Evolutionary conservation across 2,797 vertebrate species (phyloP).

Genomic region (Lithobates sylvaticus): DNA sequence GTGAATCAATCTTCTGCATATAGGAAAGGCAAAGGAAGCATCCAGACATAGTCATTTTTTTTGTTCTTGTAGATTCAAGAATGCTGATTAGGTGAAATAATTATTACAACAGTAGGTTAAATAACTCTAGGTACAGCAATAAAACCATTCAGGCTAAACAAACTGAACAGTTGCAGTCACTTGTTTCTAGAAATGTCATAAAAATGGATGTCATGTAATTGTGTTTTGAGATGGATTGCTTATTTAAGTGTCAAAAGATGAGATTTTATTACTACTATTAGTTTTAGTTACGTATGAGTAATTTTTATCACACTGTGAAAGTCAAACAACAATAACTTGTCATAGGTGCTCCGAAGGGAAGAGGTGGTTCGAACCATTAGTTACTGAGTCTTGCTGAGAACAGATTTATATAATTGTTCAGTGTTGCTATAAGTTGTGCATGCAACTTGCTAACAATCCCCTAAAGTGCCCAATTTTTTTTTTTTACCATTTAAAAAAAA

Average conservation of each 20-base stretch:
- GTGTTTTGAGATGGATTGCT: slow-evolving; percentile 13
- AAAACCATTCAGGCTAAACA: slow-evolving; percentile 8
- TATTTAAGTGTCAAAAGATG: slow-evolving; percentile 31
- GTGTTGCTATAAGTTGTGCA: no score
- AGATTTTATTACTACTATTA: slow-evolving; percentile 13
- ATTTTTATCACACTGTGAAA: neutral
- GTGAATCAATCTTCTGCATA: neutral
- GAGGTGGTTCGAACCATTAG: neutral
- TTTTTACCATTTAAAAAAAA: no score
- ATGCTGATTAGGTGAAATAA: neutral
- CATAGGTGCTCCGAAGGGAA: neutral
- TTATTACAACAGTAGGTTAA: neutral
- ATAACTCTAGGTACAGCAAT: neutral
- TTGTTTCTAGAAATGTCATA: slow-evolving; percentile 7
- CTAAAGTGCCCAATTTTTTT: no score
- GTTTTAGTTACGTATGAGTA: neutral
- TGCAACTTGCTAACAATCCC: no score
- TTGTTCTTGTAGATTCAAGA: neutral
- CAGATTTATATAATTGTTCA: no score
- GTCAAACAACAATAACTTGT: slow-evolving; percentile 5
- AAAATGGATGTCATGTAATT: slow-evolving; percentile 19
- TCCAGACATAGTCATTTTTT: neutral
- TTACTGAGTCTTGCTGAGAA: no score
- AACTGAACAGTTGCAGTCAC: slow-evolving; percentile 1
- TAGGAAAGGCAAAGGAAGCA: neutral